Percentiles rank a stretch among this genome's conserved stretches.
Evolutionary conservation across 2,797 vertebrate genomes (phyloP).

Genomic region (Bryconaethiops microstoma): DNA sequence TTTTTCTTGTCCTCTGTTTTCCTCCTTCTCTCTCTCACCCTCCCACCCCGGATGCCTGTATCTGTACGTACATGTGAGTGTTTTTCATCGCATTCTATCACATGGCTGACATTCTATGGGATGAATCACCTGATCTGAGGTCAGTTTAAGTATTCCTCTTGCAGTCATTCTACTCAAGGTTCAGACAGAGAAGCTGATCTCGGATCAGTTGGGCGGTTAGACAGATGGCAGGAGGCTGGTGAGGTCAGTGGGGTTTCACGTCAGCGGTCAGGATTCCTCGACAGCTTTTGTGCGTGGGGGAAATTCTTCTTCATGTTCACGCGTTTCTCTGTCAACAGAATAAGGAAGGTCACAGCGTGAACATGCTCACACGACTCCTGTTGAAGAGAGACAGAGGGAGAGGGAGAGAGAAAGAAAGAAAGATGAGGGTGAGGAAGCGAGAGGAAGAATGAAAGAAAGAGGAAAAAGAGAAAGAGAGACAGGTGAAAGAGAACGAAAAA

Average conservation of each 20-base stretch:
- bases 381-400: neutral
- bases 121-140: neutral
- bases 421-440: no score
- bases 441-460: no score
- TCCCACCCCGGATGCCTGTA: neutral
- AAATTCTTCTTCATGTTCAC: slow-evolving; percentile 28
- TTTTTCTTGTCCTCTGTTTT: neutral
- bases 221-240: neutral
- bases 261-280: slow-evolving; percentile 16
- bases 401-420: neutral
- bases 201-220: neutral
- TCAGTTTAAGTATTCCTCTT: neutral
- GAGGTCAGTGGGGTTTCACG: slow-evolving; percentile 12
- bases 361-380: neutral
- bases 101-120: neutral
- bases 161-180: neutral
- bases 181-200: neutral
- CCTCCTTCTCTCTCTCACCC: neutral
- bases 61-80: neutral
- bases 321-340: slow-evolving; percentile 32
- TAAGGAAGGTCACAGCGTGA: slow-evolving; percentile 2
- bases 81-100: neutral
- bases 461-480: no score
- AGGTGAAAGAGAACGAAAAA: neutral
- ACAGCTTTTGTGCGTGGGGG: slow-evolving; percentile 12